Percentiles rank a stretch among this genome's conserved stretches.
phyloP scores from a whole-genome alignment of 2,888 invertebrate species.

The Tanaodytes sp. region DNA sequence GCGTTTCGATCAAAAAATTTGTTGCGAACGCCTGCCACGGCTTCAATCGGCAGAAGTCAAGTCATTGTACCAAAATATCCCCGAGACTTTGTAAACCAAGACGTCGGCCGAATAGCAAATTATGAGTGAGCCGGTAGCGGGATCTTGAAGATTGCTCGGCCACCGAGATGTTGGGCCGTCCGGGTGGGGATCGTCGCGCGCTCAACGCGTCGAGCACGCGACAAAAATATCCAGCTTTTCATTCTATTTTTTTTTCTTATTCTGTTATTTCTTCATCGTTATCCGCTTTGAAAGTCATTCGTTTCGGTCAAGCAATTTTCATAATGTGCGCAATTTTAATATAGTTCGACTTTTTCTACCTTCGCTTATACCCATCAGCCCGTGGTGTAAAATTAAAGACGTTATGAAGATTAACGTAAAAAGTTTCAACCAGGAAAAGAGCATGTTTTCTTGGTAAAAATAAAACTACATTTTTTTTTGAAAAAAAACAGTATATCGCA shows the following conservation, averaged over 20 bases:
- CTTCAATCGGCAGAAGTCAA: constrained; percentile 81
- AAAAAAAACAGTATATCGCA: no score
- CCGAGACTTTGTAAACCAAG: constrained; percentile 79
- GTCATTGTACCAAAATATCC: constrained; percentile 82
- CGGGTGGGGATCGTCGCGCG: constrained; percentile 60
- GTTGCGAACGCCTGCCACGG: constrained; percentile 69
- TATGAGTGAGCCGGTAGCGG: constrained; percentile 87
- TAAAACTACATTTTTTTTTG: no score
- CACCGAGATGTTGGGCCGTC: constrained; percentile 40
- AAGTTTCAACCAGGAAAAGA: no score
- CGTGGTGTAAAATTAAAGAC: no score
- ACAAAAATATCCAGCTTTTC: constrained; percentile 52
- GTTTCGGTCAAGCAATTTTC: constrained; percentile 2
- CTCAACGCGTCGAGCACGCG: constrained; percentile 57
- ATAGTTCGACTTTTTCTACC: no score
- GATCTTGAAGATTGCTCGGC: constrained; percentile 66
- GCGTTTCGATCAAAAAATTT: constrained; percentile 13
- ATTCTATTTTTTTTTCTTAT: constrained; percentile 24
- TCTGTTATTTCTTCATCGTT: constrained; percentile 25
- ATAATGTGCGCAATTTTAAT: background rate
- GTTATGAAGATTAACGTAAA: no score
- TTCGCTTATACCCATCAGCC: no score
- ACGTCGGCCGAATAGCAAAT: constrained; percentile 94
- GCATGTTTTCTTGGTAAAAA: no score
- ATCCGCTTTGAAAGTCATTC: constrained; percentile 11